Conservation (phyloP, 2,797 vertebrate genomes). For the Gouania willdenowi region DNA sequence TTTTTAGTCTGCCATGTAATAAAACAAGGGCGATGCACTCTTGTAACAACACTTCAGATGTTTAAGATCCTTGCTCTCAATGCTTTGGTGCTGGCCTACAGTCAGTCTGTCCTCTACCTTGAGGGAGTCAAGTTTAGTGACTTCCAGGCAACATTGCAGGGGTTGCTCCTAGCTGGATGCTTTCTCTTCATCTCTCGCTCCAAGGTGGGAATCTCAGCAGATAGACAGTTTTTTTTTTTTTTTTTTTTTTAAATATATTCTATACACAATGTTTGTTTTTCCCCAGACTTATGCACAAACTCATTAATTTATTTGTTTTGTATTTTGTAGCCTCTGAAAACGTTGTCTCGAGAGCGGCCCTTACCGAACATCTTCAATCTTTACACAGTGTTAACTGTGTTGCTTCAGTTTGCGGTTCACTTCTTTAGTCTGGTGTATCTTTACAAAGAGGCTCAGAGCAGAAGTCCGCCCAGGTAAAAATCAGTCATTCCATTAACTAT, state of each 20-base stretch:
- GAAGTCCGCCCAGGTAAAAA: slow-evolving; percentile 83
- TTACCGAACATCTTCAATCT: slow-evolving; percentile 98
- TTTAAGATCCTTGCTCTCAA: slow-evolving; percentile 98
- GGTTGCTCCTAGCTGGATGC: slow-evolving; percentile 91
- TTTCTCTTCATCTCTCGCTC: slow-evolving; percentile 98
- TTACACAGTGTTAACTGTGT: slow-evolving; percentile 92
- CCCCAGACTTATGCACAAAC: too few species aligned
- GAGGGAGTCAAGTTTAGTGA: slow-evolving; percentile 98
- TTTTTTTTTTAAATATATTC: too few species aligned
- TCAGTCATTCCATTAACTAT: too few species aligned
- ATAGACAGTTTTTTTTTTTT: too few species aligned
- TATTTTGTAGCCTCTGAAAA: slow-evolving; percentile 86
- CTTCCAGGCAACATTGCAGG: slow-evolving; percentile 94
- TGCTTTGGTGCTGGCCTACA: slow-evolving; percentile 93
- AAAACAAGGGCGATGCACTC: slow-evolving; percentile 95
- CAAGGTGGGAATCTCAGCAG: slow-evolving; percentile 81
- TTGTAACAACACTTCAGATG: slow-evolving; percentile 97
- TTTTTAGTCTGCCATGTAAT: slow-evolving; percentile 93
- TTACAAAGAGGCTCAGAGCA: slow-evolving; percentile 85
- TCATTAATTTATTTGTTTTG: too few species aligned
- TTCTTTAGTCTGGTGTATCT: slow-evolving; percentile 91
- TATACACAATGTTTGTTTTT: slow-evolving; percentile 1
- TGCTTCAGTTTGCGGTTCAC: slow-evolving; percentile 93
- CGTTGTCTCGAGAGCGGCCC: slow-evolving; percentile 89
- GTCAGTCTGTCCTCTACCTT: slow-evolving; percentile 96